phyloP scores from a whole-genome alignment of 2,113 vertebrate genomes.

The Hydrolagus affinis region DNA sequence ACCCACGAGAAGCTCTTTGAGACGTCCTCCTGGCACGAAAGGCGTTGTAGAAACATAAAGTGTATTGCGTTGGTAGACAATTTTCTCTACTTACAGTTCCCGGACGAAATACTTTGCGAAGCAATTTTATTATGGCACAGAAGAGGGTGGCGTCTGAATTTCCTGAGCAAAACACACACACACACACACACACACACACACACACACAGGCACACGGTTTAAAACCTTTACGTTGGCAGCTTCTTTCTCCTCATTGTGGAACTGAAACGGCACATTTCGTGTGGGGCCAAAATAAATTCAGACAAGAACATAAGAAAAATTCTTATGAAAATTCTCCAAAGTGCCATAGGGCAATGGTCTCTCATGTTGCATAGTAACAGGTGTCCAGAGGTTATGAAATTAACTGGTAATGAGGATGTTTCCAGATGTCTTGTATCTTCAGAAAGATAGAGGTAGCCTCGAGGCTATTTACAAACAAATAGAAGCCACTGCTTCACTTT shows the following conservation, averaged over 20 bases:
- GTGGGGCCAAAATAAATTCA: neutral
- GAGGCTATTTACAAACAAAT: constrained; percentile 20
- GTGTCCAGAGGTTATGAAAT: constrained; percentile 7
- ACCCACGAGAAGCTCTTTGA: too few relatives aligned
- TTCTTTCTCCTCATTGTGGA: neutral
- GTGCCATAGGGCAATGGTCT: too few relatives aligned
- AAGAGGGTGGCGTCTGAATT: too few relatives aligned
- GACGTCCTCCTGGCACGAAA: too few relatives aligned
- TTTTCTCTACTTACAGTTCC: neutral
- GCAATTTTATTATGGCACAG: too few relatives aligned
- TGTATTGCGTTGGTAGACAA: neutral
- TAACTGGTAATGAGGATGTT: neutral
- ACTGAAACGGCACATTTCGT: neutral
- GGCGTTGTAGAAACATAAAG: too few relatives aligned
- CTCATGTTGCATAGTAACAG: neutral
- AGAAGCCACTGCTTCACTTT: neutral
- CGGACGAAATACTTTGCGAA: too few relatives aligned
- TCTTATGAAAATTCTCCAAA: too few relatives aligned
- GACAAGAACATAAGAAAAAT: neutral
- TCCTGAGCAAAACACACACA: too few relatives aligned
- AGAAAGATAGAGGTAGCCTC: neutral
- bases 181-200: too few relatives aligned
- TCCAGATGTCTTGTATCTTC: neutral
- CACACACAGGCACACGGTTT: neutral
- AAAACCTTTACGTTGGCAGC: neutral